A percentile compares a stretch with the other conserved stretches of the same genome.
These are phyloP conservation scores for Drosophila simulans DNA, from an alignment of 1,140 invertebrate genomes.

Conservation along the genomic window DNA sequence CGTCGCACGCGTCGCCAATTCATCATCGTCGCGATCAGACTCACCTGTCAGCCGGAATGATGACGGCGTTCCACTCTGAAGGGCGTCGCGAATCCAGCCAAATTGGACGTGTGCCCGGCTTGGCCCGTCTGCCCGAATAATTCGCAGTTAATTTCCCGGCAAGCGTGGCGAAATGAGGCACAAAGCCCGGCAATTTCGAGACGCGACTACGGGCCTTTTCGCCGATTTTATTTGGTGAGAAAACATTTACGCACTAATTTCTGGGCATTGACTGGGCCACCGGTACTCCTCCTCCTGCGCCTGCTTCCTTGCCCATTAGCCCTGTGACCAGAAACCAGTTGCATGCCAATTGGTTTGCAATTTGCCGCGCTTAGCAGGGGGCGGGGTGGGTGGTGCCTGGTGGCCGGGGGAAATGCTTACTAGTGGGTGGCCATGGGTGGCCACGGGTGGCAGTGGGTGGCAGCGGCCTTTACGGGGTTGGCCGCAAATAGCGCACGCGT, in stretches of 20 bases:
- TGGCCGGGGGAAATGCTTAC: too few relatives aligned
- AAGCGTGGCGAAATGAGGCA: constrained; percentile 78
- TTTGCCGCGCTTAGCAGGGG: constrained; percentile 68
- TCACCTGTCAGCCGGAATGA: constrained; percentile 61
- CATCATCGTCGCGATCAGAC: constrained; percentile 55
- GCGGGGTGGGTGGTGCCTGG: neutral
- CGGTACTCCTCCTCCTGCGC: constrained; percentile 23
- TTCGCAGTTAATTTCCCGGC: constrained; percentile 80
- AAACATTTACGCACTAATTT: constrained; percentile 84
- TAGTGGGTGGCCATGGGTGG: neutral
- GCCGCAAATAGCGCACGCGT: constrained; percentile 78
- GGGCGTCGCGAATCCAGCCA: constrained; percentile 67
- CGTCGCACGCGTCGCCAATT: constrained; percentile 38
- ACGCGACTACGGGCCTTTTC: constrained; percentile 15
- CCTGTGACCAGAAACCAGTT: constrained; percentile 68
- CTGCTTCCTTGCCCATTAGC: constrained; percentile 50
- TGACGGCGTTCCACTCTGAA: constrained; percentile 32
- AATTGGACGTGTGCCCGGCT: constrained; percentile 66
- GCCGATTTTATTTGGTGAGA: constrained; percentile 81
- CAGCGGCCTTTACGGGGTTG: constrained; percentile 31
- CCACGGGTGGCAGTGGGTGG: neutral
- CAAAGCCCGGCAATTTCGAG: constrained; percentile 44
- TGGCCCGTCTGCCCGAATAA: constrained; percentile 64
- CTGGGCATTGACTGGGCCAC: constrained; percentile 45
- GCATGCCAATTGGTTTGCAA: constrained; percentile 83